phyloP scores from a whole-genome alignment of 2,113 vertebrate genomes.

The Anser cygnoides region DNA sequence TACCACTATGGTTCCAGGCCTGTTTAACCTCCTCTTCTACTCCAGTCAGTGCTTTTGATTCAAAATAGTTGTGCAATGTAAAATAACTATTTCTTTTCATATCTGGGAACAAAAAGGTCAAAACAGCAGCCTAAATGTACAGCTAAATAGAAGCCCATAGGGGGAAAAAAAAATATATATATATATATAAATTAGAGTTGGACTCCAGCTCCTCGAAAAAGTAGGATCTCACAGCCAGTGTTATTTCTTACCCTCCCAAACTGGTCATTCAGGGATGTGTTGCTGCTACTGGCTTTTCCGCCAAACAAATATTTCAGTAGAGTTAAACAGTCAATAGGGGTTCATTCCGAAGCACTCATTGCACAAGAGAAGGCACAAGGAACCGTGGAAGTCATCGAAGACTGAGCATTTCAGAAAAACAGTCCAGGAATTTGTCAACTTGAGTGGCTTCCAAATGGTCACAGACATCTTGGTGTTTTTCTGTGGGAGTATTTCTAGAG shows the following conservation, averaged over 20 bases:
- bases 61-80: not conserved
- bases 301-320: not conserved
- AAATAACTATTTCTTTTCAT: not conserved
- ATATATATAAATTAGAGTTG: not conserved
- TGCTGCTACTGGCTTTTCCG: not conserved
- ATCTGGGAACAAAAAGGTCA: not conserved
- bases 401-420: not conserved
- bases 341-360: not conserved
- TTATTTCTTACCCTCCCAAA: not conserved
- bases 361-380: fast-evolving
- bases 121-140: not conserved
- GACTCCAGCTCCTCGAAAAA: not conserved
- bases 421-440: not conserved
- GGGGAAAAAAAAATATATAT: not conserved
- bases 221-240: fast-evolving
- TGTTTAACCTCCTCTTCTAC: not conserved
- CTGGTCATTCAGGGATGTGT: not conserved
- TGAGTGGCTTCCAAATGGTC: not conserved
- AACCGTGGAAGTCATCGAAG: not conserved
- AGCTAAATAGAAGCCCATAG: not conserved
- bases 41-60: not conserved
- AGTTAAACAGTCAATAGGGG: not conserved
- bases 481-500: not conserved
- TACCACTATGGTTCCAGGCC: not conserved
- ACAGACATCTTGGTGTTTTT: not conserved